phyloP scores from a whole-genome alignment of 2,888 invertebrate species.

The Gibbula magus region DNA sequence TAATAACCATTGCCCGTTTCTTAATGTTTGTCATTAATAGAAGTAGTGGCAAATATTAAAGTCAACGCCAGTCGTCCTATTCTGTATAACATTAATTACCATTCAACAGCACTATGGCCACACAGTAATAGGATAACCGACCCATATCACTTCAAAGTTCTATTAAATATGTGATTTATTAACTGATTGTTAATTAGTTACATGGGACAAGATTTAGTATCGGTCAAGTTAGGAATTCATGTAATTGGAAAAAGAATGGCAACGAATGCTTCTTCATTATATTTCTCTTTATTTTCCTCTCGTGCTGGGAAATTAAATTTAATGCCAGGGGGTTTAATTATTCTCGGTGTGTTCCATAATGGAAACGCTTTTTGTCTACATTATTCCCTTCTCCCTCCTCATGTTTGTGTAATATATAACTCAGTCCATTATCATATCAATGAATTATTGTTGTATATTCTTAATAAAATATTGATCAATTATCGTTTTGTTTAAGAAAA shows the following conservation, averaged over 20 bases:
- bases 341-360: background rate
- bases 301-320: background rate
- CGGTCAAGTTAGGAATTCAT: background rate
- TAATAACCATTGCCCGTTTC: too few species aligned
- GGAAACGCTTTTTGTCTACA: conserved; percentile 1
- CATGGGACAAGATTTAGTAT: conserved; percentile 6
- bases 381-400: background rate
- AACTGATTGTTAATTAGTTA: conserved; percentile 1
- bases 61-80: too few species aligned
- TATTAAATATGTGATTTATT: background rate
- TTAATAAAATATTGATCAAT: background rate
- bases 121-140: background rate
- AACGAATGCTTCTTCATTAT: background rate
- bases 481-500: background rate
- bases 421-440: background rate
- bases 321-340: conserved; percentile 1
- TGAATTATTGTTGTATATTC: background rate
- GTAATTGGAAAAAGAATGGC: background rate
- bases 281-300: background rate
- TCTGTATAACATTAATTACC: background rate
- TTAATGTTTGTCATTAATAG: too few species aligned
- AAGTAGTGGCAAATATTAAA: too few species aligned
- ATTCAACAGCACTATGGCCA: background rate
- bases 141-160: too few species aligned
- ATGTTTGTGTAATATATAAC: conserved; percentile 11